These are phyloP conservation scores for Neocrepidodera transversa DNA, from an alignment of 2,888 invertebrate genomes.

Conservation along the genomic window DNA sequence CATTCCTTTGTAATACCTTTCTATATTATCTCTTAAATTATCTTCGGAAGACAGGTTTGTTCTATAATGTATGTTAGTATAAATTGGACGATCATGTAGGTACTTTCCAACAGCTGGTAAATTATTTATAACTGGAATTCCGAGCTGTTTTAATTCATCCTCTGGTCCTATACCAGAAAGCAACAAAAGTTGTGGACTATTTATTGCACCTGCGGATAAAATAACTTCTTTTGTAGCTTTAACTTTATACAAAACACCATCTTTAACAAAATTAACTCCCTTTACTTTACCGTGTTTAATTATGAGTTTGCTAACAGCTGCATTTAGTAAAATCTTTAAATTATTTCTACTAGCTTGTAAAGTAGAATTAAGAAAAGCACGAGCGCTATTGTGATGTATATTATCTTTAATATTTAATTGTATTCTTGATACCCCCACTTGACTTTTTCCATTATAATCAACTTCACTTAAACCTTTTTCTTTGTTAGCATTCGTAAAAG, in stretches of 20 bases:
- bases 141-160: conserved; percentile 66
- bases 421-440: conserved; percentile 19
- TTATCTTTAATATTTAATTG: conserved; percentile 28
- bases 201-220: conserved; percentile 81
- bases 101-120: conserved; percentile 78
- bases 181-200: conserved; percentile 86
- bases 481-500: no score
- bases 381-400: conserved; percentile 14
- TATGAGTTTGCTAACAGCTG: conserved; percentile 50
- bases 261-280: conserved; percentile 24
- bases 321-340: conserved; percentile 64
- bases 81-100: conserved; percentile 73
- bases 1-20: conserved; percentile 12
- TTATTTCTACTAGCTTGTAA: conserved; percentile 24
- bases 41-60: conserved; percentile 1
- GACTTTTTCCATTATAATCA: conserved; percentile 25
- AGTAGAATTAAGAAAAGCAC: conserved; percentile 23
- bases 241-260: conserved; percentile 53
- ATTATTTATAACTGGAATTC: conserved; percentile 70
- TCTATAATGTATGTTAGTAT: conserved; percentile 19
- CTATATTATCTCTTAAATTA: conserved; percentile 12
- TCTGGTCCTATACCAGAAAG: conserved; percentile 81
- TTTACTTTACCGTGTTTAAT: conserved; percentile 5
- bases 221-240: conserved; percentile 78
- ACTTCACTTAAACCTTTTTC: conserved; percentile 45